Conservation (phyloP, 1,140 invertebrate species). For the Sarcophaga bullata region DNA sequence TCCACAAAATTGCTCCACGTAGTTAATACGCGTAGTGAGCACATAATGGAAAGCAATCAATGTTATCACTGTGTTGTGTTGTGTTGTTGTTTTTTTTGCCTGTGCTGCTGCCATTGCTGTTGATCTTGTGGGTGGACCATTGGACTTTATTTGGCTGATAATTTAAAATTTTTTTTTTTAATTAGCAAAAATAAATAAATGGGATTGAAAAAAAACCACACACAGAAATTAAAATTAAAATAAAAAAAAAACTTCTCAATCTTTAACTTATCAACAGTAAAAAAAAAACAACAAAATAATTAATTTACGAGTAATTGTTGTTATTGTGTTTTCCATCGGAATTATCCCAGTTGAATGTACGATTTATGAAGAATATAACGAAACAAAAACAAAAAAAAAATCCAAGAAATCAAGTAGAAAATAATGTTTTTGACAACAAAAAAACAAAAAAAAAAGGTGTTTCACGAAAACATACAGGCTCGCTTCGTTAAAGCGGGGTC, state of each 20-base stretch:
- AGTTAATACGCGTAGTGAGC: not conserved
- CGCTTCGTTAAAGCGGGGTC: not conserved
- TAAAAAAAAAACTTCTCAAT: conserved; percentile 15
- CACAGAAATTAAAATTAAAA: not conserved
- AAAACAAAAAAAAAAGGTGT: not conserved
- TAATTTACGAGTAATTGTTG: not conserved
- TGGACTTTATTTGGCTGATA: conserved; percentile 32
- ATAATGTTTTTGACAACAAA: not conserved
- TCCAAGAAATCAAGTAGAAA: not conserved
- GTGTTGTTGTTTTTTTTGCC: not conserved
- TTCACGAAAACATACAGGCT: not conserved
- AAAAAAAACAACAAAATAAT: conserved; percentile 1
- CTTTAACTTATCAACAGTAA: conserved; percentile 20
- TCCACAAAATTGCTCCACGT: not conserved
- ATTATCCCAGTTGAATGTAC: not conserved
- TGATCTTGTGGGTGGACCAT: conserved; percentile 39
- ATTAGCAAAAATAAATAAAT: conserved; percentile 22
- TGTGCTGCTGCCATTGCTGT: not conserved
- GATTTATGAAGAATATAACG: not conserved
- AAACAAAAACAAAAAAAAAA: not conserved
- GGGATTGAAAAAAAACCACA: not conserved
- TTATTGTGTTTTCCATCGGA: not conserved
- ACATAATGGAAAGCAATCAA: not conserved
- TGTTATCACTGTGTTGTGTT: not conserved
- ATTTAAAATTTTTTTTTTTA: not conserved